Evolutionary conservation across 2,797 vertebrate genomes (phyloP), one percentile per base, ranked within the genome.

Genomic region (Prionace glauca): DNA sequence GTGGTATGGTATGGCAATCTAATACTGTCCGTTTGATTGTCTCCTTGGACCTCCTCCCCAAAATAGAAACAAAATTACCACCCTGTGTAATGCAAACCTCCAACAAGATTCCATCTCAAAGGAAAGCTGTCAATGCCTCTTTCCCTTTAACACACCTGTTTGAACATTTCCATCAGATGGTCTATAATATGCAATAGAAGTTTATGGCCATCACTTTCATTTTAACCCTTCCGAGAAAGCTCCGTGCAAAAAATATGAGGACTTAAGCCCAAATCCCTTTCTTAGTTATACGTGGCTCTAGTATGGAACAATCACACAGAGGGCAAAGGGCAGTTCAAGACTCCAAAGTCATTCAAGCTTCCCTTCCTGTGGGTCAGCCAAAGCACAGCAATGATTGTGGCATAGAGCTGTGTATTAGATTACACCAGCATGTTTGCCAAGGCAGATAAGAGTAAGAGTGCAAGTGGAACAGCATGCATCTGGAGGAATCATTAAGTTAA

Each of bases 131-230:
- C 56, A 90, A 90, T 90, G 45, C 50, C 87, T 60, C 24, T 62
- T 90, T 90, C 87, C 32, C 87, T 90, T 90, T 62, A 90, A 62
- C 50, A 90, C 87, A 90, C 56, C 87, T 90, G 87, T 90, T 60
- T 90, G 56, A 32, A 90, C 56, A 62, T 90, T 90, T 90, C 87
- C 87, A 90, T 62, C 87, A 60, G 26, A 62, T 56, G 62, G 56
- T 32, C 62, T 62, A 90, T 14, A 88, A 29, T 24, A 2, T n/a
- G 56, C 87, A 90, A 90, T 41, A 32, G 9, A 62, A 62, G 45
- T 90, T 62, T 90, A 62, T 62, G 3, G 9, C 24, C 10, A 90
- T 90, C 56, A 32, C 56, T 90, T 56, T 90, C 87, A 56, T 90
- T 62, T 90, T 90, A 90, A 90, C 56, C 29, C 29, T 32, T 62